Conservation (phyloP, 2,797 vertebrate genomes). For the Poecilia wingei region DNA sequence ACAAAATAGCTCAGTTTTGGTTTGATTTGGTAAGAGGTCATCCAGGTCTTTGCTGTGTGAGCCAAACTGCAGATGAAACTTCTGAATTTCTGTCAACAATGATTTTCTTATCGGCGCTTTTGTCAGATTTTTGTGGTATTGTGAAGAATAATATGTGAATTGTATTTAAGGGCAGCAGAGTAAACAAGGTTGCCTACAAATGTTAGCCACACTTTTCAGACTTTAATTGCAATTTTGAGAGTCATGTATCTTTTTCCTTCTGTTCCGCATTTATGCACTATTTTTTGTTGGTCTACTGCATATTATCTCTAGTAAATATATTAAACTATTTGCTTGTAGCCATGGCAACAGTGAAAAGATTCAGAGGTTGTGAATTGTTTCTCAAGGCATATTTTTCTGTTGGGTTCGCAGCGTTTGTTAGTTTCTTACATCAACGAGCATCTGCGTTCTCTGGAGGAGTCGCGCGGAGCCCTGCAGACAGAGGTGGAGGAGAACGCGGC, state of each 20-base stretch:
- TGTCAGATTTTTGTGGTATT: not conserved
- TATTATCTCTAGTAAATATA: not conserved
- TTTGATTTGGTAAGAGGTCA: not conserved
- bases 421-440: constrained; percentile 74
- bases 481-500: constrained; percentile 73
- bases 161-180: not conserved
- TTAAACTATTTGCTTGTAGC: not conserved
- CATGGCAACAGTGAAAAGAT: not conserved
- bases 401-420: constrained; percentile 79
- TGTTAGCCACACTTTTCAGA: not conserved
- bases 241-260: not conserved
- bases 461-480: constrained; percentile 66
- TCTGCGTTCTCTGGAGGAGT: constrained; percentile 75
- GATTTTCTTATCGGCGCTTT: not conserved
- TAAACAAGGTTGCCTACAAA: not conserved
- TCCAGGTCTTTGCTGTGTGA: not conserved
- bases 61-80: not conserved
- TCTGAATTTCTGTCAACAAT: not conserved
- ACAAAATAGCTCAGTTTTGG: not conserved
- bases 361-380: not conserved
- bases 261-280: not conserved
- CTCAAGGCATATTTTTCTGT: not conserved
- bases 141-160: not conserved
- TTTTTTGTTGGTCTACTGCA: not conserved
- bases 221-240: not conserved